A percentile compares a stretch with the other conserved stretches of the same genome.
These are phyloP conservation scores for Eristalis pertinax DNA, from an alignment of 2,888 invertebrate genomes.

Conservation along the genomic window DNA sequence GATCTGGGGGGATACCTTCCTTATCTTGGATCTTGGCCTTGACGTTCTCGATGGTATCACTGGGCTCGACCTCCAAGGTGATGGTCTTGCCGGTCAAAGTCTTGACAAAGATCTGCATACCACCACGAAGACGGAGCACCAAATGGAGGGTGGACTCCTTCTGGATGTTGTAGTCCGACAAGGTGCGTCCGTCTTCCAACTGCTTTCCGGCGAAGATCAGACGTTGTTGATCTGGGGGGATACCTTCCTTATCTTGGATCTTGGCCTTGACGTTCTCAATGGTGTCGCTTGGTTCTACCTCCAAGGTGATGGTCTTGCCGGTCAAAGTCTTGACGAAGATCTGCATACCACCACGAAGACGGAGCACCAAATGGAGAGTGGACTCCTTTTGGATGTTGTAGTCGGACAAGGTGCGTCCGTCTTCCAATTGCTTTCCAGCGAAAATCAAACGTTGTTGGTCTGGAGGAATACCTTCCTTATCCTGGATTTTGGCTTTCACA, in stretches of 20 bases:
- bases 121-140: conserved; percentile 95
- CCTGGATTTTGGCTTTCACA: conserved; percentile 74
- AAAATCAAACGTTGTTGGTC: conserved; percentile 76
- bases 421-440: conserved; percentile 95
- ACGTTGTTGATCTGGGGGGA: conserved; percentile 78
- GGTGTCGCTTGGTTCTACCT: conserved; percentile 77
- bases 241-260: conserved; percentile 78
- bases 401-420: conserved; percentile 85
- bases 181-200: conserved; percentile 91
- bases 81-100: conserved; percentile 77
- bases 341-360: conserved; percentile 76
- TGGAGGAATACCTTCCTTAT: conserved; percentile 76
- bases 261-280: conserved; percentile 78
- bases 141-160: conserved; percentile 81
- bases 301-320: conserved; percentile 78
- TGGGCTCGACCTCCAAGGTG: conserved; percentile 75
- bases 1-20: conserved; percentile 77
- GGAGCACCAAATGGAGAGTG: conserved; percentile 82
- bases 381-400: conserved; percentile 90
- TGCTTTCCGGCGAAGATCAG: conserved; percentile 78
- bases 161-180: conserved; percentile 84
- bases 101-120: conserved; percentile 80
- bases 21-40: conserved; percentile 78
- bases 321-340: conserved; percentile 78
- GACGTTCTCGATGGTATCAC: conserved; percentile 76